Evolutionary conservation across 2,797 vertebrate genomes (phyloP).

Genomic region (Chelon auratus): DNA sequence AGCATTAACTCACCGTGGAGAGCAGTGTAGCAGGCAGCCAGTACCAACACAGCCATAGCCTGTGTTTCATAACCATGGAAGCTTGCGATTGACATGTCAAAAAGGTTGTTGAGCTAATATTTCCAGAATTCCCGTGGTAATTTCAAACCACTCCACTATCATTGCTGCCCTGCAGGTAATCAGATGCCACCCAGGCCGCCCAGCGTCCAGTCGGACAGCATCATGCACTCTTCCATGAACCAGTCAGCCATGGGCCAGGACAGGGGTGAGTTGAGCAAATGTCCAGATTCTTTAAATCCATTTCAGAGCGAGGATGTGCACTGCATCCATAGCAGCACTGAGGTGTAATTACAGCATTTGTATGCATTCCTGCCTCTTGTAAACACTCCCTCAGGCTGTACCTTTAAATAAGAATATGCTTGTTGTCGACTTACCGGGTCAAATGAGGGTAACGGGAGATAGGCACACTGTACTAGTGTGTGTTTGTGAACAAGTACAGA

Average conservation of each 20-base stretch:
- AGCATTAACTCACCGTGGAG: neutral
- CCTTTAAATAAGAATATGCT: conserved; percentile 43
- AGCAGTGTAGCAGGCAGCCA: conserved; percentile 1
- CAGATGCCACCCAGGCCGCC: conserved; percentile 98
- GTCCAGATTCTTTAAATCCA: too few relatives aligned
- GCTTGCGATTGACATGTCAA: neutral
- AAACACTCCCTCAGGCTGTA: conserved; percentile 37
- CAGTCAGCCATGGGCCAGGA: conserved; percentile 94
- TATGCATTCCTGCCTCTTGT: conserved; percentile 30
- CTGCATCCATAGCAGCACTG: conserved; percentile 15
- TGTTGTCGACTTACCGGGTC: conserved; percentile 33
- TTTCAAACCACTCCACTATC: neutral
- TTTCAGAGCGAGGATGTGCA: neutral
- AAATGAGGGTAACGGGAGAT: conserved; percentile 27
- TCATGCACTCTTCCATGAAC: conserved; percentile 96
- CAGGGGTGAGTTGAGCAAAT: conserved; percentile 85
- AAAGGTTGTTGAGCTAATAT: neutral
- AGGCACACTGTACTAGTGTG: conserved; percentile 2
- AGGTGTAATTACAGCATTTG: conserved; percentile 40
- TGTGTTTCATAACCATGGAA: neutral
- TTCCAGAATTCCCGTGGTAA: neutral
- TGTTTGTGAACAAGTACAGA: conserved; percentile 24
- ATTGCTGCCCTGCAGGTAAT: conserved; percentile 85
- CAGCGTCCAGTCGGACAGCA: conserved; percentile 95
- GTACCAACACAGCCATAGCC: neutral